A percentile compares a stretch with the other conserved stretches of the same genome.
These are phyloP conservation scores for Rhodophaea formosa DNA, from an alignment of 2,888 invertebrate genomes.

Conservation along the genomic window DNA sequence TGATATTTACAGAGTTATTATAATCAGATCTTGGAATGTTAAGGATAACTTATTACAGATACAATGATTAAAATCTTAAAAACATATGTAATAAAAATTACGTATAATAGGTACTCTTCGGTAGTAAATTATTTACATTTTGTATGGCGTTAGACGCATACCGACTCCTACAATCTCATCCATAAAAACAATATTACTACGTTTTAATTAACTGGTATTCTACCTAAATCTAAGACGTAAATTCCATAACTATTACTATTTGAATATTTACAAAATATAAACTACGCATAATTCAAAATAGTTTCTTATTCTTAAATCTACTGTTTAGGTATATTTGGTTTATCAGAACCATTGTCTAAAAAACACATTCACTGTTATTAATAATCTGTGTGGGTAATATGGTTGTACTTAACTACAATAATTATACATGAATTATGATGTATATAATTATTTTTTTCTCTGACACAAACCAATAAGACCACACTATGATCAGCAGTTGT, in stretches of 20 bases:
- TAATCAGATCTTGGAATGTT: background rate
- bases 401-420: too few species aligned
- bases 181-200: background rate
- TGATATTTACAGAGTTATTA: conserved; percentile 8
- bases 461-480: too few species aligned
- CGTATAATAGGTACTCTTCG: conserved; percentile 18
- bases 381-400: background rate
- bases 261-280: conserved; percentile 7
- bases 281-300: conserved; percentile 4
- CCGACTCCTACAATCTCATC: background rate
- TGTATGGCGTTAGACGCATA: conserved; percentile 14
- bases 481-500: too few species aligned
- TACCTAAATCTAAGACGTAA: background rate
- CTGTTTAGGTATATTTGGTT: conserved; percentile 4
- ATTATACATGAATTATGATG: too few species aligned
- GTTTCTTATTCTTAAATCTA: background rate
- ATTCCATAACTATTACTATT: background rate
- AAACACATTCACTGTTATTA: background rate
- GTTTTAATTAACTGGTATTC: background rate
- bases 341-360: conserved; percentile 8
- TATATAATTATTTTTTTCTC: too few species aligned
- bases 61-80: background rate
- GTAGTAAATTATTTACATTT: conserved; percentile 13
- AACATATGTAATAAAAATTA: conserved; percentile 10
- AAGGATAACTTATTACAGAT: background rate